Evolutionary conservation across 35 echinoderm and acorn worm genomes (phyloP).

Genomic region (Holothuria glaberrima): DNA sequence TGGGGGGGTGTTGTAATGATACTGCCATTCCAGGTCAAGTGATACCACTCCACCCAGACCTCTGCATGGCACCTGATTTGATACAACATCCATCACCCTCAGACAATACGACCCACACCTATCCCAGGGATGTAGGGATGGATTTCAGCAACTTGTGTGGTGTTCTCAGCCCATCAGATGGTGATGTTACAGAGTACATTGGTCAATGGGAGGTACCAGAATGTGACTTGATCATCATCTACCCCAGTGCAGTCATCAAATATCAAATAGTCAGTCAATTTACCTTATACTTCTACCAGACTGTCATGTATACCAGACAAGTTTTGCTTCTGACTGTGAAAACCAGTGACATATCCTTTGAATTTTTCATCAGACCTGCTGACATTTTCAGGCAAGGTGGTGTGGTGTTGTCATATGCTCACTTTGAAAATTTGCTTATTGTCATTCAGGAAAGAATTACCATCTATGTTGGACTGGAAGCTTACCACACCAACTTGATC

Average conservation of each 20-base stretch:
- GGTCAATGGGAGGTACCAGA: slow-evolving; percentile 61
- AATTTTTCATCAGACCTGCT: slow-evolving; percentile 64
- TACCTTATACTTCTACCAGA: slow-evolving; percentile 60
- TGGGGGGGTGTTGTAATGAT: slow-evolving; percentile 79
- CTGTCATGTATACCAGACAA: slow-evolving; percentile 59
- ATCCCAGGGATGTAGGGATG: slow-evolving; percentile 15
- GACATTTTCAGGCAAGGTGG: slow-evolving; percentile 47
- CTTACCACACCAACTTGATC: slow-evolving; percentile 66
- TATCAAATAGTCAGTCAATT: slow-evolving; percentile 54
- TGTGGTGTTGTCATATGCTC: slow-evolving; percentile 75
- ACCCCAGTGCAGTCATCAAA: slow-evolving; percentile 19
- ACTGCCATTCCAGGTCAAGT: neutral
- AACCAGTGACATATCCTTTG: slow-evolving; percentile 70
- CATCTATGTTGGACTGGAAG: slow-evolving; percentile 52
- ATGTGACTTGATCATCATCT: slow-evolving; percentile 78
- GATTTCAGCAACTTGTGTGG: neutral
- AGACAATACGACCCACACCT: slow-evolving; percentile 13
- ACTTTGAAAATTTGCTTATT: slow-evolving; percentile 66
- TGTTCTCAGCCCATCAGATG: slow-evolving; percentile 29
- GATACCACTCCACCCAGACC: slow-evolving; percentile 15
- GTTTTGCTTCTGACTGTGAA: slow-evolving; percentile 31
- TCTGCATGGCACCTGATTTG: slow-evolving; percentile 7
- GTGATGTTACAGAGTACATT: slow-evolving; percentile 48
- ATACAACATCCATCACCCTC: slow-evolving; percentile 63
- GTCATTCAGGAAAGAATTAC: slow-evolving; percentile 55